A percentile compares a stretch with the other conserved stretches of the same genome.
Conservation (phyloP, 2,113 vertebrate species). For the Colaptes auratus region DNA sequence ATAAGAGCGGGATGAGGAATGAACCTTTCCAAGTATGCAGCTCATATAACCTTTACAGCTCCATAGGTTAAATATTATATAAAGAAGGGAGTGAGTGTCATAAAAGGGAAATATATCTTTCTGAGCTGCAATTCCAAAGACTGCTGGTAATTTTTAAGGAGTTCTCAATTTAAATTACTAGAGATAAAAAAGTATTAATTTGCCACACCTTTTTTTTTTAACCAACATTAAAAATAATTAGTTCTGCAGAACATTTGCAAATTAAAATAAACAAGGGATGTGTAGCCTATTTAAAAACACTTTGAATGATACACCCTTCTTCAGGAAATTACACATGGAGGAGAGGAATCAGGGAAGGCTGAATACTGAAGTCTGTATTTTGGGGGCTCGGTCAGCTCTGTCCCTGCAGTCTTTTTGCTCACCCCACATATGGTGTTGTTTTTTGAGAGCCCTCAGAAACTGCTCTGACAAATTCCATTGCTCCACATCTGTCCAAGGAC, state of each 20-base stretch:
- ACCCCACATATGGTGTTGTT: not conserved
- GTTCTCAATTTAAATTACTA: conserved; percentile 17
- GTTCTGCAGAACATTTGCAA: conserved; percentile 37
- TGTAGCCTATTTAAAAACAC: conserved; percentile 17
- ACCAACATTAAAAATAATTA: conserved; percentile 54
- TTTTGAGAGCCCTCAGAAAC: not conserved
- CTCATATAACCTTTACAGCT: conserved; percentile 4
- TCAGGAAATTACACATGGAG: conserved; percentile 14
- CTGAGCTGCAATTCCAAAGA: conserved; percentile 14
- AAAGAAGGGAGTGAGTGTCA: conserved; percentile 37
- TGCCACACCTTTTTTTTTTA: not conserved
- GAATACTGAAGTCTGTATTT: not conserved
- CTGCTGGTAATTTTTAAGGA: conserved; percentile 13
- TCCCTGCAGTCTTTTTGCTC: not conserved
- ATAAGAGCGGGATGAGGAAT: not conserved
- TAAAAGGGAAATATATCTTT: conserved; percentile 40
- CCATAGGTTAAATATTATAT: conserved; percentile 18
- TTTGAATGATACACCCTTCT: conserved; percentile 20
- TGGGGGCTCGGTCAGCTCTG: not conserved
- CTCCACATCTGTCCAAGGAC: accelerated
- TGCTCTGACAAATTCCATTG: not conserved
- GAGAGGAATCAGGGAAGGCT: not conserved
- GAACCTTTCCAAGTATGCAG: conserved; percentile 27
- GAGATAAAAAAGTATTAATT: conserved; percentile 53
- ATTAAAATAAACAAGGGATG: conserved; percentile 37